Evolutionary conservation across 2,797 vertebrate genomes (phyloP).

Genomic region (Emys orbicularis): DNA sequence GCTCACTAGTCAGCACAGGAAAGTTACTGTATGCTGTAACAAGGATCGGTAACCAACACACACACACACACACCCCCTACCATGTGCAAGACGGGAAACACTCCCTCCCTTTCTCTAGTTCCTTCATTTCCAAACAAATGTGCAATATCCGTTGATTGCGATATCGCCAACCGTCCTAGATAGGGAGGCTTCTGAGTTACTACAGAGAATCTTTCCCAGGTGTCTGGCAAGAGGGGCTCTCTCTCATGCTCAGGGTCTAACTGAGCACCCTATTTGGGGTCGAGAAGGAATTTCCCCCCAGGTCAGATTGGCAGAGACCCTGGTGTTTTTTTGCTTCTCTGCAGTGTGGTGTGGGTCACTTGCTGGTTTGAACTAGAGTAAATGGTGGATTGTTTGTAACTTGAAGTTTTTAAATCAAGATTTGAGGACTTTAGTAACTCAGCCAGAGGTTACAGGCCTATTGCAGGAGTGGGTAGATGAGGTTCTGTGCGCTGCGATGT

Average conservation of each 20-base stretch:
- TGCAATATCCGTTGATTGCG: neutral
- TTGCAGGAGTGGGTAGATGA: neutral
- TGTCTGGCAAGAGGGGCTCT: neutral
- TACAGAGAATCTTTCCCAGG: neutral
- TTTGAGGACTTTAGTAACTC: neutral
- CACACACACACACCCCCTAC: neutral
- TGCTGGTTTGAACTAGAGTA: too few relatives aligned
- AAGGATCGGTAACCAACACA: neutral
- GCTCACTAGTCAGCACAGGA: neutral
- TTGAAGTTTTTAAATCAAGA: too few relatives aligned
- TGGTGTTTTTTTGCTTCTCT: neutral
- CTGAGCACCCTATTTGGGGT: neutral
- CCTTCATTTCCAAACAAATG: neutral
- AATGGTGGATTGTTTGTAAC: too few relatives aligned
- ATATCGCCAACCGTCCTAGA: neutral
- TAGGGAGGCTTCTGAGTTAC: neutral
- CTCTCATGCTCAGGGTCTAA: neutral
- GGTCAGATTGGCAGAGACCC: neutral
- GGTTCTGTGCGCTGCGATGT: neutral
- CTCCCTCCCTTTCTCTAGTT: neutral
- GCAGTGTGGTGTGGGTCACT: too few relatives aligned
- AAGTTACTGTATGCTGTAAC: neutral
- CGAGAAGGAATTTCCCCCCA: neutral
- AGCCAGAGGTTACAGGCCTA: neutral
- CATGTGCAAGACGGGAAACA: neutral